Evolutionary conservation across 2,113 vertebrate genomes (phyloP).

Genomic region (Podocnemis expansa): DNA sequence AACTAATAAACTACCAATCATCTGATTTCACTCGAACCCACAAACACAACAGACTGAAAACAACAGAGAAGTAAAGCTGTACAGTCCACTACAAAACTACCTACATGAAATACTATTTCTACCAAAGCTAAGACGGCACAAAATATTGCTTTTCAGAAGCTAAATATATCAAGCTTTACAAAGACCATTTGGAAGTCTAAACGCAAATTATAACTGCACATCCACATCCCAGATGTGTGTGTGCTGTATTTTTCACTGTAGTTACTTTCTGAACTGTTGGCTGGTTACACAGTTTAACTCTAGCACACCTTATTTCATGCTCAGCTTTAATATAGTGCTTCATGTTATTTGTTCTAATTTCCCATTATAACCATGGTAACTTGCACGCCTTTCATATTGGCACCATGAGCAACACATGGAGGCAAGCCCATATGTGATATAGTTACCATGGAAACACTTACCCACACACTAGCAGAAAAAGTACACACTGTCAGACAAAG

Average conservation of each 20-base stretch:
- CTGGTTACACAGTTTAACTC: background rate
- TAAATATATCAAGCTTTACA: background rate
- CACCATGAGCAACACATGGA: constrained; percentile 78
- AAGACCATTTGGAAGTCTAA: background rate
- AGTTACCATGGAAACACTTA: constrained; percentile 82
- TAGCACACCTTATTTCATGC: constrained; percentile 48
- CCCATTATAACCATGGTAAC: constrained; percentile 78
- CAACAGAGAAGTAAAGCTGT: background rate
- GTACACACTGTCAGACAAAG: constrained; percentile 75
- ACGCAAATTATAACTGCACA: background rate
- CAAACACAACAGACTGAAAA: constrained; percentile 12
- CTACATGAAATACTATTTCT: constrained; percentile 32
- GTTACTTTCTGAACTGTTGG: background rate
- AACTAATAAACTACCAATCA: background rate
- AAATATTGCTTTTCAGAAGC: constrained; percentile 27
- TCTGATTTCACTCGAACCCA: background rate
- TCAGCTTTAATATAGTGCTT: constrained; percentile 43
- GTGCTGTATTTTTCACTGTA: background rate
- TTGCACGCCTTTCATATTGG: constrained; percentile 73
- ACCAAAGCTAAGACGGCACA: constrained; percentile 53
- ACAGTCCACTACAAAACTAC: constrained; percentile 40
- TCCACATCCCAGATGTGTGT: background rate
- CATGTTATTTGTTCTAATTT: constrained; percentile 67
- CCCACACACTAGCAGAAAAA: constrained; percentile 77
- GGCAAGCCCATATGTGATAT: constrained; percentile 76